A percentile compares a stretch with the other conserved stretches of the same genome.
Conservation (phyloP, 1,140 invertebrate genomes). For the Sitodiplosis mosellana region DNA sequence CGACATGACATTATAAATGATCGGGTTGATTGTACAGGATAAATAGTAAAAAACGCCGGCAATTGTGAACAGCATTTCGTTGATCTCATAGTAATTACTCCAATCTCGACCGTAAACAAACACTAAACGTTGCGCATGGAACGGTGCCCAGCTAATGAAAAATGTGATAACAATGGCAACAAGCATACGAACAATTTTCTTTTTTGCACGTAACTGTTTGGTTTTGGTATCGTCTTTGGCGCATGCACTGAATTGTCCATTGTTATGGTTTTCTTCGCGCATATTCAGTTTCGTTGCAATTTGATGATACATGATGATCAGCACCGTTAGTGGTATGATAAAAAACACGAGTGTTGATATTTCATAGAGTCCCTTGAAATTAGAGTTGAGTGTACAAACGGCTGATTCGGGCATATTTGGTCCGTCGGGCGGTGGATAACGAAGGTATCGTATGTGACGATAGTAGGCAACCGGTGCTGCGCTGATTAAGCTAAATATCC, state of each 20-base stretch:
- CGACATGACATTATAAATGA: slow-evolving; percentile 85
- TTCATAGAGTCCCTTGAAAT: slow-evolving; percentile 47
- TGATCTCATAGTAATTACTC: slow-evolving; percentile 41
- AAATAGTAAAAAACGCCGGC: slow-evolving; percentile 74
- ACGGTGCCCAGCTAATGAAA: slow-evolving; percentile 93
- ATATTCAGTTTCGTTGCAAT: too few species aligned
- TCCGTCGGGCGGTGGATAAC: slow-evolving; percentile 33
- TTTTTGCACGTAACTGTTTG: too few species aligned
- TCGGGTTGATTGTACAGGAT: slow-evolving; percentile 72
- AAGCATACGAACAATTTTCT: too few species aligned
- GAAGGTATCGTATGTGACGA: slow-evolving; percentile 47
- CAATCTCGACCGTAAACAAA: slow-evolving; percentile 45
- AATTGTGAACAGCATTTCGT: slow-evolving; percentile 61
- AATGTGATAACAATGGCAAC: slow-evolving; percentile 91
- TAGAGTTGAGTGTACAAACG: slow-evolving; percentile 50
- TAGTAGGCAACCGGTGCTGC: slow-evolving; percentile 63
- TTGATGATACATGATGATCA: slow-evolving; percentile 50
- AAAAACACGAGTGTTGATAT: slow-evolving; percentile 67
- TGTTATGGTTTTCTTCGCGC: too few species aligned
- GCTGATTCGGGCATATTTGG: slow-evolving; percentile 37
- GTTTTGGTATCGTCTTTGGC: too few species aligned
- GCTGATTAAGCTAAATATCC: slow-evolving; percentile 53
- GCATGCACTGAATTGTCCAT: too few species aligned
- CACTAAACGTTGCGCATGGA: slow-evolving; percentile 76
- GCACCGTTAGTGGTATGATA: slow-evolving; percentile 58